These are phyloP conservation scores for Blastobasis lacticolella DNA, from an alignment of 2,888 invertebrate genomes.

Conservation along the genomic window DNA sequence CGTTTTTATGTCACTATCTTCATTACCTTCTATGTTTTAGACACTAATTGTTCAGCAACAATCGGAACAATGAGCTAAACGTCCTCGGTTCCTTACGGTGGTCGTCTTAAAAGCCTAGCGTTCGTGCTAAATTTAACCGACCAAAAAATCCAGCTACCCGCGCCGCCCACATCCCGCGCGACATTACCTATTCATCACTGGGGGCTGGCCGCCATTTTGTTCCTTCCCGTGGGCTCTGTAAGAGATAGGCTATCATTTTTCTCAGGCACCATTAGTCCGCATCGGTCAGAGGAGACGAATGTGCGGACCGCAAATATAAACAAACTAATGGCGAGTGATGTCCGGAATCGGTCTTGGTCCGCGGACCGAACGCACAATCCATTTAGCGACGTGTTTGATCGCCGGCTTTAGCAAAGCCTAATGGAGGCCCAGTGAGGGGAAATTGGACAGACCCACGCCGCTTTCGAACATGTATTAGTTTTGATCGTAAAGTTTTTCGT, in stretches of 20 bases:
- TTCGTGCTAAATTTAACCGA: constrained; percentile 32
- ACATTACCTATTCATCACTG: constrained; percentile 55
- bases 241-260: constrained; percentile 53
- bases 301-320: constrained; percentile 27
- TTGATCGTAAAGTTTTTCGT: too few relatives aligned
- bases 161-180: constrained; percentile 33
- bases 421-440: too few relatives aligned
- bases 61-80: too few relatives aligned
- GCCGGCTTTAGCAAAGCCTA: too few relatives aligned
- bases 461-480: too few relatives aligned
- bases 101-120: background rate
- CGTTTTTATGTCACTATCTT: too few relatives aligned
- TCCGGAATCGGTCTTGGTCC: background rate
- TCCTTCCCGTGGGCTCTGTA: constrained; percentile 19
- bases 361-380: background rate
- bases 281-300: constrained; percentile 46
- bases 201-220: constrained; percentile 42
- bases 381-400: too few relatives aligned
- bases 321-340: constrained; percentile 1
- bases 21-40: too few relatives aligned
- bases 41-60: too few relatives aligned
- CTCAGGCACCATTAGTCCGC: constrained; percentile 48
- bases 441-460: too few relatives aligned
- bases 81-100: too few relatives aligned
- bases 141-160: constrained; percentile 26